These are phyloP conservation scores for Australoheros scitulus DNA, from an alignment of 2,113 vertebrate genomes.

Conservation along the genomic window DNA sequence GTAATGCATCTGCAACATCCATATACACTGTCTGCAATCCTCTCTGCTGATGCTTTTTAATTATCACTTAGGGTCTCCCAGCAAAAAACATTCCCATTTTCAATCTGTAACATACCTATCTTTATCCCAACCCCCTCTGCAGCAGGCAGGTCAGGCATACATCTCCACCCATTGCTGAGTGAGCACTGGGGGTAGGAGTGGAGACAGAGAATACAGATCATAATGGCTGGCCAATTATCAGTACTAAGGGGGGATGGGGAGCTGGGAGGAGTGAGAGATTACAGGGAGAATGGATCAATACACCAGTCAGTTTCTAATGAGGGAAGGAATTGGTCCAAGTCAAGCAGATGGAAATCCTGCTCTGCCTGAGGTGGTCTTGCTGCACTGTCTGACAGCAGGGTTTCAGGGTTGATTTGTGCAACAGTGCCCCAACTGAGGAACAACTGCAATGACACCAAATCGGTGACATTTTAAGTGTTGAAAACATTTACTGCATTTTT, in stretches of 20 bases:
- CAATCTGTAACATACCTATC: slow-evolving; percentile 16
- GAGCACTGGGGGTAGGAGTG: slow-evolving; percentile 46
- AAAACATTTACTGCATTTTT: slow-evolving; percentile 27
- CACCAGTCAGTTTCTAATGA: slow-evolving; percentile 77
- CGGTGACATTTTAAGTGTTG: slow-evolving; percentile 15
- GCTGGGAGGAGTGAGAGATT: slow-evolving; percentile 63
- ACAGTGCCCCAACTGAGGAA: slow-evolving; percentile 35
- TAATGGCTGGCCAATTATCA: slow-evolving; percentile 72
- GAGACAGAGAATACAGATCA: slow-evolving; percentile 59
- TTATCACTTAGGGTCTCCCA: slow-evolving; percentile 30
- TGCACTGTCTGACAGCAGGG: slow-evolving; percentile 32
- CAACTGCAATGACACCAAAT: not conserved
- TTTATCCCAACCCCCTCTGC: slow-evolving; percentile 5
- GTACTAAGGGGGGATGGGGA: slow-evolving; percentile 47
- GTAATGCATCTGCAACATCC: slow-evolving; percentile 35
- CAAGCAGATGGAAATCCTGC: slow-evolving; percentile 75
- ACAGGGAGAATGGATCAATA: slow-evolving; percentile 78
- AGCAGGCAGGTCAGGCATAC: slow-evolving; percentile 43
- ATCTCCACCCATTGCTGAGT: slow-evolving; percentile 58
- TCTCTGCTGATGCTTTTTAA: slow-evolving; percentile 41
- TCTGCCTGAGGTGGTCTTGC: slow-evolving; percentile 57
- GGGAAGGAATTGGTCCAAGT: slow-evolving; percentile 77
- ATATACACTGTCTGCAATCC: not conserved
- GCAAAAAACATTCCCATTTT: slow-evolving; percentile 20
- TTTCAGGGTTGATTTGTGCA: slow-evolving; percentile 12